A percentile compares a stretch with the other conserved stretches of the same genome.
These are phyloP conservation scores for Diplodus puntazzo DNA, from an alignment of 2,797 vertebrate species.

Conservation along the genomic window DNA sequence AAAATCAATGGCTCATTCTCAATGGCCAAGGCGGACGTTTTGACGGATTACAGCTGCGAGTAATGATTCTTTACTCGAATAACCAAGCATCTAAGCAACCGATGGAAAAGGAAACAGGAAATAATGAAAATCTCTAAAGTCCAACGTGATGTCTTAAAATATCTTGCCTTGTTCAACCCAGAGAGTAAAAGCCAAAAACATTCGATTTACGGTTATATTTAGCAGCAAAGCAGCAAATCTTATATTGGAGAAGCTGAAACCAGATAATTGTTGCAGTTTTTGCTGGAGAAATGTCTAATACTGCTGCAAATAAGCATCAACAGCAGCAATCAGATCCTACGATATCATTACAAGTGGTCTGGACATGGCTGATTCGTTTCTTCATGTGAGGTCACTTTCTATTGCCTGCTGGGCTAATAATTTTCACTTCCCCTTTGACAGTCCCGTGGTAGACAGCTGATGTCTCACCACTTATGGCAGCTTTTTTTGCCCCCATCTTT, in stretches of 20 bases:
- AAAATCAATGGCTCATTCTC: background rate
- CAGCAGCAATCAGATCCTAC: background rate
- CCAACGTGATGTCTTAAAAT: background rate
- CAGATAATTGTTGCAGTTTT: background rate
- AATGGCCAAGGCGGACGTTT: background rate
- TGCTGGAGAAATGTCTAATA: background rate
- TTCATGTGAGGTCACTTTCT: slow-evolving; percentile 1
- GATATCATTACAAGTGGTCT: background rate
- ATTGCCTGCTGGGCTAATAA: background rate
- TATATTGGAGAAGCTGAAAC: background rate
- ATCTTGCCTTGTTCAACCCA: background rate
- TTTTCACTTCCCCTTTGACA: slow-evolving; percentile 5
- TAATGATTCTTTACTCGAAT: background rate
- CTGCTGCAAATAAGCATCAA: background rate
- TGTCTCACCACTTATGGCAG: background rate
- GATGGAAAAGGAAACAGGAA: background rate
- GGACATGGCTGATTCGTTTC: background rate
- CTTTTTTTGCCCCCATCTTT: background rate
- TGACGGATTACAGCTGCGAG: background rate
- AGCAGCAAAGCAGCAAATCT: slow-evolving; percentile 1
- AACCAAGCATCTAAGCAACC: background rate
- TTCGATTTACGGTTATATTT: background rate
- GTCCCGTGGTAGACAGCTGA: background rate
- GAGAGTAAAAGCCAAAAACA: background rate
- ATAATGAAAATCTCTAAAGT: background rate